Conservation (phyloP, 2,113 vertebrate species). For the Pygoscelis adeliae region DNA sequence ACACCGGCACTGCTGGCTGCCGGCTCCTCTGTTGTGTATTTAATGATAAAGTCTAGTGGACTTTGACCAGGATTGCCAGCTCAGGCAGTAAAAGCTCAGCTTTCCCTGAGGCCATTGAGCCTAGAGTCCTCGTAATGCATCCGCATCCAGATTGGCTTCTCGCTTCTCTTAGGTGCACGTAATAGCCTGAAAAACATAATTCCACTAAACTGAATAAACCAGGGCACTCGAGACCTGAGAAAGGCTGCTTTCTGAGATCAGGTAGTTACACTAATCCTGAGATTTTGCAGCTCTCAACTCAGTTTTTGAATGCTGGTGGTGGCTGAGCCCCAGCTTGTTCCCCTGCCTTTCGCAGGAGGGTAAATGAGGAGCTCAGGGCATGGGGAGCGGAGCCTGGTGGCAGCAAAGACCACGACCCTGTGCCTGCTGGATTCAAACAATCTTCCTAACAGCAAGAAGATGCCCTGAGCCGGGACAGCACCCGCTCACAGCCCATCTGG, state of each 20-base stretch:
- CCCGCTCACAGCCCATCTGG: fast-evolving
- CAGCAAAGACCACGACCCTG: background rate
- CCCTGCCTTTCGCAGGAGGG: background rate
- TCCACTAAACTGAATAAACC: background rate
- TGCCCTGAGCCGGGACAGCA: background rate
- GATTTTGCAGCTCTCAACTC: background rate
- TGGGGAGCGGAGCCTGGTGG: background rate
- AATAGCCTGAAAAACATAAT: background rate
- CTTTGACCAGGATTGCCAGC: background rate
- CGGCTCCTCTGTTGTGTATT: background rate
- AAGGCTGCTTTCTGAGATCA: background rate
- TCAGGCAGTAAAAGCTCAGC: background rate
- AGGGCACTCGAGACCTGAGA: background rate
- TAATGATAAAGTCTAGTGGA: background rate
- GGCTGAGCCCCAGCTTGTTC: background rate
- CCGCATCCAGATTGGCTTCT: background rate
- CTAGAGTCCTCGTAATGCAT: background rate
- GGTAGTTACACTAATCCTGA: background rate
- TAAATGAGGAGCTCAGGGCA: background rate
- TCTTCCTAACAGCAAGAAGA: background rate
- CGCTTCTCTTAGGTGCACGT: fast-evolving
- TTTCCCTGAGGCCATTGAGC: background rate
- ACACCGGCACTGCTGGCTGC: background rate
- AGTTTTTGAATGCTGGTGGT: background rate
- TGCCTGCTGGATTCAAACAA: background rate